These are phyloP conservation scores for Rotaria sp. DNA, from an alignment of 2,888 invertebrate species.

Conservation along the genomic window DNA sequence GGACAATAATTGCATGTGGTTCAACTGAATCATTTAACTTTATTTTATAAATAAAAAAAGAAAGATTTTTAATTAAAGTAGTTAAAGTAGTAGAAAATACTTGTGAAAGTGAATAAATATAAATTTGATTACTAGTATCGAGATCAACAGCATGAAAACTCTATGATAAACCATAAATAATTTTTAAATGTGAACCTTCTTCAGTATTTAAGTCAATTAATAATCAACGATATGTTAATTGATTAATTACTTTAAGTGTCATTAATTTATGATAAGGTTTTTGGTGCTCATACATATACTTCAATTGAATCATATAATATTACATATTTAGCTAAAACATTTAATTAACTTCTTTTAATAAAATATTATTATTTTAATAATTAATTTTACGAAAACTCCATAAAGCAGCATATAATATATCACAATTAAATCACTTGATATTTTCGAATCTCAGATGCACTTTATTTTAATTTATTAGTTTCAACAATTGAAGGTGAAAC, in stretches of 20 bases:
- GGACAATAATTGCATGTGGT: slow-evolving; percentile 96
- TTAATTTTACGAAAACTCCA: not conserved
- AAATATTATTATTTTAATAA: no score
- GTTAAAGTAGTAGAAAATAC: slow-evolving; percentile 43
- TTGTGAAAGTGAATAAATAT: slow-evolving; percentile 93
- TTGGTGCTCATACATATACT: slow-evolving; percentile 99
- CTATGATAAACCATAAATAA: slow-evolving; percentile 94
- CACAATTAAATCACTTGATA: slow-evolving; percentile 97
- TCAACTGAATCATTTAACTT: slow-evolving; percentile 6
- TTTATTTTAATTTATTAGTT: slow-evolving; percentile 17
- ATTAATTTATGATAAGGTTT: slow-evolving; percentile 99
- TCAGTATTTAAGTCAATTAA: slow-evolving; percentile 39
- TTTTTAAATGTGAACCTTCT: slow-evolving; percentile 96
- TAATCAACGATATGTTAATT: slow-evolving; percentile 32
- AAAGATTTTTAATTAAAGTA: not conserved
- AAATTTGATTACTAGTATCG: slow-evolving; percentile 95
- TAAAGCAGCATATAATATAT: slow-evolving; percentile 70
- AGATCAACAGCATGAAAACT: slow-evolving; percentile 99
- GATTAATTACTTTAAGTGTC: slow-evolving; percentile 76
- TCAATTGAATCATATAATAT: slow-evolving; percentile 97
- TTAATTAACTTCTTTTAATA: no score
- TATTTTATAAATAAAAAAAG: slow-evolving; percentile 20
- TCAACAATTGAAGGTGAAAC: slow-evolving; percentile 5
- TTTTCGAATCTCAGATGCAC: slow-evolving; percentile 83
- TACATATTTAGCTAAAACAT: slow-evolving; percentile 86